Conservation (phyloP, 1,140 invertebrate genomes). For the Tetraneura akinire region DNA sequence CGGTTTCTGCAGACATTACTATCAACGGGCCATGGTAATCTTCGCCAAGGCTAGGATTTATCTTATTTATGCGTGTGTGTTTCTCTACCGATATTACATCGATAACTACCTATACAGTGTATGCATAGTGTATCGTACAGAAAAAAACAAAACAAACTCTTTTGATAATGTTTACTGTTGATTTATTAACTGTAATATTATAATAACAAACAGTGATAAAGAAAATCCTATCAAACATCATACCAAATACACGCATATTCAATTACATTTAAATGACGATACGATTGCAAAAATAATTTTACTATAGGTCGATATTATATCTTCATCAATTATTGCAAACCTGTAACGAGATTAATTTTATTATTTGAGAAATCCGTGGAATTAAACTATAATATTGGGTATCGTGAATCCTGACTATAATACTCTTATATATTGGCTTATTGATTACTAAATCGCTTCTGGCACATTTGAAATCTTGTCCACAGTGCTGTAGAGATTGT, state of each 20-base stretch:
- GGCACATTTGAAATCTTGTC: neutral
- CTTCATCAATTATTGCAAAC: neutral
- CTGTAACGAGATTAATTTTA: neutral
- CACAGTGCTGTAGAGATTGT: neutral
- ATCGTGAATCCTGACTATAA: no score
- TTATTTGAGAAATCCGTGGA: neutral
- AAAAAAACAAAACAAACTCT: neutral
- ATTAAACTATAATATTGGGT: no score
- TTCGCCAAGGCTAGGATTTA: slow-evolving; percentile 21
- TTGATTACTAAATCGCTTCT: neutral
- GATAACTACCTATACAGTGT: neutral
- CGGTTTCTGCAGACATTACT: slow-evolving; percentile 14
- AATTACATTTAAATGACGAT: neutral
- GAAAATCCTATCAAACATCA: neutral
- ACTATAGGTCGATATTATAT: no score
- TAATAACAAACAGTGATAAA: neutral
- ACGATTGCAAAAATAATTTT: neutral
- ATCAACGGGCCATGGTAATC: slow-evolving; percentile 12
- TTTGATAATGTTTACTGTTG: neutral
- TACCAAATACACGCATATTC: neutral
- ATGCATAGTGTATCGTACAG: neutral
- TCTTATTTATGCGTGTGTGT: slow-evolving; percentile 20
- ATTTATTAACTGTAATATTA: neutral
- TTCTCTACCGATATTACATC: neutral
- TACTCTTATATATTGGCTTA: no score